These are phyloP conservation scores for Streptopelia turtur DNA, from an alignment of 2,797 vertebrate genomes.

Conservation along the genomic window DNA sequence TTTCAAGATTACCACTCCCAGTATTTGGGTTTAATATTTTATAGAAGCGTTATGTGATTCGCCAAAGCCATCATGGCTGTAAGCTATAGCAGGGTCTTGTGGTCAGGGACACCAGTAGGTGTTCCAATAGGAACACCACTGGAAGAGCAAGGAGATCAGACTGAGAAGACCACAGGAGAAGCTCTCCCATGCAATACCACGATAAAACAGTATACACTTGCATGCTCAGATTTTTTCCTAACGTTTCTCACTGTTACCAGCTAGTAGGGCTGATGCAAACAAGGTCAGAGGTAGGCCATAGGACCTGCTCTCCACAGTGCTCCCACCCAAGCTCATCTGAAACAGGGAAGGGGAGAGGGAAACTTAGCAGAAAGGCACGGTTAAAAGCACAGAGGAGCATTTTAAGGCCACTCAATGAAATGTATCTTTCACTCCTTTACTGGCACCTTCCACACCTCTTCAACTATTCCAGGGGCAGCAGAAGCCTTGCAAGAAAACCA, in stretches of 20 bases:
- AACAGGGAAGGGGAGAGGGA: neutral
- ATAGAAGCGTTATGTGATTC: neutral
- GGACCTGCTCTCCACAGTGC: neutral
- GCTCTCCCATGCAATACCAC: neutral
- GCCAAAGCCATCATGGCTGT: neutral
- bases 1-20: neutral
- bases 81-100: neutral
- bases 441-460: neutral
- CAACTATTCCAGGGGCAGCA: neutral
- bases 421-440: neutral
- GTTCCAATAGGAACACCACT: neutral
- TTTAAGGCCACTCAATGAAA: neutral
- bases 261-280: neutral
- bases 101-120: neutral
- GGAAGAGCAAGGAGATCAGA: neutral
- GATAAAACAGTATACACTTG: neutral
- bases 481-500: neutral
- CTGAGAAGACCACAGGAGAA: neutral
- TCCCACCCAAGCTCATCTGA: neutral
- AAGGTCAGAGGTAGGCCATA: neutral
- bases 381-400: fast-evolving
- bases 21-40: neutral
- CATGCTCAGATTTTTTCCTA: neutral
- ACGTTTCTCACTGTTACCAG: neutral
- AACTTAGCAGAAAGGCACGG: neutral